Percentiles rank a stretch among this genome's conserved stretches.
These are phyloP conservation scores for Albula glossodonta DNA, from an alignment of 2,113 vertebrate species.

Conservation along the genomic window DNA sequence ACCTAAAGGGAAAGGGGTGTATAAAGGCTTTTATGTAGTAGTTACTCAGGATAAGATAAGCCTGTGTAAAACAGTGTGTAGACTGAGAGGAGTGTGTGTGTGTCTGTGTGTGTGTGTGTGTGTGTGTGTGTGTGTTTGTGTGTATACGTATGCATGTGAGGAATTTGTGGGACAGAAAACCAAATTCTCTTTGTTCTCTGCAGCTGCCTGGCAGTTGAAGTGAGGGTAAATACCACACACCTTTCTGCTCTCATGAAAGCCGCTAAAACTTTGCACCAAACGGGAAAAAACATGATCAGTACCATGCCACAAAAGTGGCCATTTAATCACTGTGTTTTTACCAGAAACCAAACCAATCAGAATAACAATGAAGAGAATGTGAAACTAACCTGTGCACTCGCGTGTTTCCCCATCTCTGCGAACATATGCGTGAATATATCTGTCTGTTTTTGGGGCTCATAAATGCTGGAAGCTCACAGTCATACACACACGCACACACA, in stretches of 20 bases:
- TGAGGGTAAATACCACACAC: constrained; percentile 41
- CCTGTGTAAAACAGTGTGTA: not conserved
- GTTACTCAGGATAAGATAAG: not conserved
- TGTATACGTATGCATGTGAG: constrained; percentile 13
- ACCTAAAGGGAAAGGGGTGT: not conserved
- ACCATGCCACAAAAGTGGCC: constrained; percentile 69
- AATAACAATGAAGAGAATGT: constrained; percentile 32
- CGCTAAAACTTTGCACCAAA: constrained; percentile 68
- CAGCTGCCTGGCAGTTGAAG: constrained; percentile 46
- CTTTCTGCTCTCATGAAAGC: constrained; percentile 53
- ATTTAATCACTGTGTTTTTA: constrained; percentile 63
- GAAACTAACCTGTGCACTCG: constrained; percentile 33
- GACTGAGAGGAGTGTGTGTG: too few relatives aligned
- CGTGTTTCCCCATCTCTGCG: constrained; percentile 34
- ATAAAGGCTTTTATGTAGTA: not conserved
- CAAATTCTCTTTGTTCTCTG: constrained; percentile 53
- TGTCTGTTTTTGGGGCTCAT: constrained; percentile 51
- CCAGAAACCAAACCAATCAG: constrained; percentile 61
- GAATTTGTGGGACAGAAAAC: constrained; percentile 64
- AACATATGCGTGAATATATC: constrained; percentile 16
- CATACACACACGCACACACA: not conserved
- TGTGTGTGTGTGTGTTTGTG: constrained; percentile 8
- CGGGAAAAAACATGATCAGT: constrained; percentile 60
- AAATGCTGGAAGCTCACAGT: constrained; percentile 5
- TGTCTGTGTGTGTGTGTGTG: not conserved